Evolutionary conservation across 2,797 vertebrate genomes (phyloP).

Genomic region (Gymnothorax javanicus): DNA sequence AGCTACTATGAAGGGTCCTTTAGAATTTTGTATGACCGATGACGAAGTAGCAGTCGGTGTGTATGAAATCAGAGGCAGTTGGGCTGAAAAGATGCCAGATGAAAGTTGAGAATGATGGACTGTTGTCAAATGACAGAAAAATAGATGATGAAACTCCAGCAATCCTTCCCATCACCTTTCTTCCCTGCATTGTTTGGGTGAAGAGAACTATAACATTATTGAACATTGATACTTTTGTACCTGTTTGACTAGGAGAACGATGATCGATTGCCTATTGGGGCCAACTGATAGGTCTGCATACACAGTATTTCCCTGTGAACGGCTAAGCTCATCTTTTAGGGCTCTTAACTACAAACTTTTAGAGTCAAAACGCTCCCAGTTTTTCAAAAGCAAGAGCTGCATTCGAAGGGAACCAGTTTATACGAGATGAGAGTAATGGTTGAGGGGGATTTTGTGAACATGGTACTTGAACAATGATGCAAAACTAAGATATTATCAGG

Average conservation of each 20-base stretch:
- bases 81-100: not conserved
- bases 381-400: not conserved
- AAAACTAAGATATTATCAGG: not conserved
- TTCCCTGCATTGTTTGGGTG: not conserved
- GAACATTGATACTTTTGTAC: not conserved
- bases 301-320: not conserved
- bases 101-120: too few relatives aligned
- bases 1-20: not conserved
- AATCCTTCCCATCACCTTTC: not conserved
- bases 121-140: not conserved
- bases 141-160: not conserved
- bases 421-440: not conserved
- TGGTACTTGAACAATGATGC: not conserved
- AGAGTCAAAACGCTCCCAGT: not conserved
- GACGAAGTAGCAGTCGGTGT: not conserved
- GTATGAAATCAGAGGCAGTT: not conserved
- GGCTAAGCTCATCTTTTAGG: not conserved
- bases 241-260: not conserved
- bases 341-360: not conserved
- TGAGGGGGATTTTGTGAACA: constrained; percentile 2
- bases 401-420: not conserved
- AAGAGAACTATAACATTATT: not conserved
- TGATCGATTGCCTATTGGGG: not conserved
- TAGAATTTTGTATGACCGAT: not conserved
- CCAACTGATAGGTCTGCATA: not conserved